These are phyloP conservation scores for Atethmia centrago DNA, from an alignment of 2,888 invertebrate genomes.

Conservation along the genomic window DNA sequence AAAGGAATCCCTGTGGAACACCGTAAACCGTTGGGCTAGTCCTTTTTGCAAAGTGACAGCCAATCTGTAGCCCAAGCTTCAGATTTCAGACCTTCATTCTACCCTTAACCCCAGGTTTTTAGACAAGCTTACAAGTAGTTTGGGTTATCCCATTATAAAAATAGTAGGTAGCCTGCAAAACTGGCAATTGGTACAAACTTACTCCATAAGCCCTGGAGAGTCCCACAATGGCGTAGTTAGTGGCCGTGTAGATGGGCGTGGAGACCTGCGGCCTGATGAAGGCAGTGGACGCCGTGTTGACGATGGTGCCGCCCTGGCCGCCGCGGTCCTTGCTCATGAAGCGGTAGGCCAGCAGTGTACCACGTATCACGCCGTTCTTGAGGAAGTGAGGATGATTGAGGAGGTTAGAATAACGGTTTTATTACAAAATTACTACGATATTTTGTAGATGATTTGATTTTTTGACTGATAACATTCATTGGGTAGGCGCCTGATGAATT, in stretches of 20 bases:
- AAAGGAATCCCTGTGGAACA: background rate
- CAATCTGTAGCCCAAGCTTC: too few relatives aligned
- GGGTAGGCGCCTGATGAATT: background rate
- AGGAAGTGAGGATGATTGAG: slow-evolving; percentile 42
- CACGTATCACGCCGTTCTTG: slow-evolving; percentile 94
- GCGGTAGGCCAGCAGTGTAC: slow-evolving; percentile 93
- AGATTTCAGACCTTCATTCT: background rate
- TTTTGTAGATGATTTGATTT: background rate
- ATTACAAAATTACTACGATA: background rate
- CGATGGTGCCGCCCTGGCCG: slow-evolving; percentile 93
- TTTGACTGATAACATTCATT: too few relatives aligned
- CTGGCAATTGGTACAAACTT: slow-evolving; percentile 65
- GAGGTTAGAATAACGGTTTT: background rate
- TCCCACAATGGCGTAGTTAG: slow-evolving; percentile 94
- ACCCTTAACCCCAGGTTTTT: background rate
- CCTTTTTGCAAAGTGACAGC: background rate
- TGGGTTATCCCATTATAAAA: background rate
- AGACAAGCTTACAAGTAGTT: background rate
- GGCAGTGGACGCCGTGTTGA: slow-evolving; percentile 94
- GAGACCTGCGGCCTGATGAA: slow-evolving; percentile 93
- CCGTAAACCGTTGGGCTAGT: too few relatives aligned
- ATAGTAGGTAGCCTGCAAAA: background rate
- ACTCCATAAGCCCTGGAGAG: slow-evolving; percentile 94
- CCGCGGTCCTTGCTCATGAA: slow-evolving; percentile 94
- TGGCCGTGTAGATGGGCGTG: slow-evolving; percentile 94